Percentiles rank a stretch among this genome's conserved stretches.
phyloP scores from a whole-genome alignment of 2,113 vertebrate species.

The Caranx melampygus region DNA sequence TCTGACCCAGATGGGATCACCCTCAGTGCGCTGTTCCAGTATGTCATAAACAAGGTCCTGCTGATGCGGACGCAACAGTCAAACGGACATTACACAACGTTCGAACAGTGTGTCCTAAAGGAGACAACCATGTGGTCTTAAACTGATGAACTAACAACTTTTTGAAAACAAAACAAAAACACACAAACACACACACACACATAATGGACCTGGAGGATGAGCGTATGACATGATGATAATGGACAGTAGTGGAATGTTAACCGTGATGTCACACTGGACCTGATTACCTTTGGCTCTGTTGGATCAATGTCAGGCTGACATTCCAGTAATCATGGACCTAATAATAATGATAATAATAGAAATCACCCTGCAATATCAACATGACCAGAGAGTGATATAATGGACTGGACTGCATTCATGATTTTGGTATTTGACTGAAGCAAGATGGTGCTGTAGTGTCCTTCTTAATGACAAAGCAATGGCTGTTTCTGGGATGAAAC shows the following conservation, averaged over 20 bases:
- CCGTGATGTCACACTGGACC: constrained; percentile 45
- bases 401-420: constrained; percentile 23
- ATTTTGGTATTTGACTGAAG: constrained; percentile 34
- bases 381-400: constrained; percentile 31
- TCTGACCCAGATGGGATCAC: constrained; percentile 99
- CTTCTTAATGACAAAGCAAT: not conserved
- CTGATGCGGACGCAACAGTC: constrained; percentile 6
- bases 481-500: constrained; percentile 29
- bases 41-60: constrained; percentile 89
- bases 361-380: constrained; percentile 48
- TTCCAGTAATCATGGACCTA: constrained; percentile 55
- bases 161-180: constrained; percentile 25
- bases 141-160: constrained; percentile 44
- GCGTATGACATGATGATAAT: constrained; percentile 6
- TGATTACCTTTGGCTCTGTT: constrained; percentile 27
- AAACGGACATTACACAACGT: constrained; percentile 60
- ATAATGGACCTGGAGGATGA: constrained; percentile 30
- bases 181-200: constrained; percentile 1
- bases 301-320: constrained; percentile 45
- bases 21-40: constrained; percentile 97
- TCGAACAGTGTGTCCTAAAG: constrained; percentile 43
- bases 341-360: not conserved
- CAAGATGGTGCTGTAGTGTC: constrained; percentile 1
- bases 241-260: constrained; percentile 45
- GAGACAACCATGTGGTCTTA: constrained; percentile 55